phyloP scores from a whole-genome alignment of 2,113 vertebrate genomes.

The Strix uralensis region DNA sequence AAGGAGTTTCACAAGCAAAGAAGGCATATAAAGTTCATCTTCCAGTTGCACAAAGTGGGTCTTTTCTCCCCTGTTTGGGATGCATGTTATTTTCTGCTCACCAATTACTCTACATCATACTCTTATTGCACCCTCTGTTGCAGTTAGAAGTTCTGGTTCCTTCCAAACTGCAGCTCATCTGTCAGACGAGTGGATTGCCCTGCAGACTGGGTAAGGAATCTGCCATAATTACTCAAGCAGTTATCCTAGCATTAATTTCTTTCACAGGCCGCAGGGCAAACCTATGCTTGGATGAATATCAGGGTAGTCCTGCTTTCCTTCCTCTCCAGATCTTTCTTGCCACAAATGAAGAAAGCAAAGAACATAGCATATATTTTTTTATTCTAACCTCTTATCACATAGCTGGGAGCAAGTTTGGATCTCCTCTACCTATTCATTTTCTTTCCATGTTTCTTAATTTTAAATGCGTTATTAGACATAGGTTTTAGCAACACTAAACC shows the following conservation, averaged over 20 bases:
- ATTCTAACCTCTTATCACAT: background rate
- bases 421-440: background rate
- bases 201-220: background rate
- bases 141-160: background rate
- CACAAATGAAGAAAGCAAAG: background rate
- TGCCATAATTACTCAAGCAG: background rate
- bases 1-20: background rate
- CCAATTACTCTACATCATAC: accelerated
- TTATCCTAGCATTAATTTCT: background rate
- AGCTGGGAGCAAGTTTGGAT: background rate
- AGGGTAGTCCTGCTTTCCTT: background rate
- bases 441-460: background rate
- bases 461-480: background rate
- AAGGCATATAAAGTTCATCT: background rate
- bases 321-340: background rate
- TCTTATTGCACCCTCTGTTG: background rate
- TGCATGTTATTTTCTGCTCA: background rate
- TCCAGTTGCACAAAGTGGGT: background rate
- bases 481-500: background rate
- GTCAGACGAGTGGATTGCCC: accelerated
- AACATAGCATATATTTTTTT: background rate
- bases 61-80: background rate
- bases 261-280: background rate
- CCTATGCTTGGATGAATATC: background rate
- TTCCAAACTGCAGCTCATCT: background rate